phyloP scores from a whole-genome alignment of 2,113 vertebrate species.

The Melospiza georgiana region DNA sequence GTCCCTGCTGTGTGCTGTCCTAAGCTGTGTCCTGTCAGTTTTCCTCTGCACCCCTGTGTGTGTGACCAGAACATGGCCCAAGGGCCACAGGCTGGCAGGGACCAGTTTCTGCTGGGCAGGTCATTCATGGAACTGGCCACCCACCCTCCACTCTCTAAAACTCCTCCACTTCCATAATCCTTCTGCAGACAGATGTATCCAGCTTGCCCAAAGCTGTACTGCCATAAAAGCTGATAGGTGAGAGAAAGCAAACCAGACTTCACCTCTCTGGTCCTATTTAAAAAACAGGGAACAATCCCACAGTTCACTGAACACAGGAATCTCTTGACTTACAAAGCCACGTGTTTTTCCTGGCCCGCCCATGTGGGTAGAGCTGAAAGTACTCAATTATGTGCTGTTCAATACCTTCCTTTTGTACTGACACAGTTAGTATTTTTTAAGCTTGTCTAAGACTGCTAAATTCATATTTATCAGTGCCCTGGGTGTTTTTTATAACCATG shows the following conservation, averaged over 20 bases:
- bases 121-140: neutral
- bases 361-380: neutral
- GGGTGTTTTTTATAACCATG: neutral
- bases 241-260: neutral
- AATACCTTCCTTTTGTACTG: neutral
- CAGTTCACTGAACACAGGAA: neutral
- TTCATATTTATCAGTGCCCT: neutral
- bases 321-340: neutral
- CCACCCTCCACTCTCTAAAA: neutral
- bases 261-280: neutral
- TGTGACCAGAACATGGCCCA: accelerated
- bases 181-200: neutral
- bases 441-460: neutral
- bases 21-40: neutral
- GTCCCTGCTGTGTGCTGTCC: accelerated
- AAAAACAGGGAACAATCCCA: neutral
- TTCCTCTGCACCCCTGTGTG: neutral
- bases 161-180: neutral
- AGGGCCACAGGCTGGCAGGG: neutral
- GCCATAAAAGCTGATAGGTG: neutral
- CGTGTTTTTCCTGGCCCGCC: neutral
- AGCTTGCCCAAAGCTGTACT: neutral
- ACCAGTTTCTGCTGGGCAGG: neutral
- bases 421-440: neutral
- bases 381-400: neutral